Evolutionary conservation across 2,888 invertebrate genomes (phyloP).

Genomic region (Drosophila kanekoi): DNA sequence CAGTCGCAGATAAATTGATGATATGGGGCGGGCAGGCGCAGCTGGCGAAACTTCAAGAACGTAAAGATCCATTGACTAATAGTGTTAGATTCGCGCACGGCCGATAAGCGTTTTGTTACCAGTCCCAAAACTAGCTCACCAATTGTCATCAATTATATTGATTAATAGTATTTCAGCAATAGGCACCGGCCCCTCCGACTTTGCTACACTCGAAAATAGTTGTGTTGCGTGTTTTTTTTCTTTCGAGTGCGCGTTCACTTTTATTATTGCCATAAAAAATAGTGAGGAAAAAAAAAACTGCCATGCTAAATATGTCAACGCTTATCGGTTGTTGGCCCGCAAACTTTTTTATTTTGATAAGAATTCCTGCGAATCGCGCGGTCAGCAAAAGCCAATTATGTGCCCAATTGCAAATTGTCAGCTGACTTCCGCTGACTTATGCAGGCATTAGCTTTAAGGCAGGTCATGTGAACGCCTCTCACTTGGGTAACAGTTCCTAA

Average conservation of each 20-base stretch:
- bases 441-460: constrained; percentile 30
- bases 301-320: constrained; percentile 30
- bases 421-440: constrained; percentile 53
- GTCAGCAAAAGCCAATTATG: constrained; percentile 13
- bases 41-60: constrained; percentile 48
- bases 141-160: constrained; percentile 80
- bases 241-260: constrained; percentile 1
- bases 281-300: neutral
- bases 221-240: constrained; percentile 3
- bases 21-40: constrained; percentile 56
- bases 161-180: constrained; percentile 57
- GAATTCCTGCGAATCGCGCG: constrained; percentile 12
- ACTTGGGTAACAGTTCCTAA: neutral
- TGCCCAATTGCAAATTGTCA: constrained; percentile 35
- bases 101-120: constrained; percentile 76
- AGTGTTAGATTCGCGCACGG: constrained; percentile 70
- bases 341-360: constrained; percentile 48
- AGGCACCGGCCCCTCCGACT: neutral
- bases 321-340: constrained; percentile 70
- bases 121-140: constrained; percentile 62
- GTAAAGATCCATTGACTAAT: constrained; percentile 74
- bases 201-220: constrained; percentile 16
- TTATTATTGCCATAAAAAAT: constrained; percentile 30
- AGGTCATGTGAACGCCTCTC: constrained; percentile 36
- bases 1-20: constrained; percentile 72